phyloP scores from a whole-genome alignment of 2,113 vertebrate species.

The Neogobius melanostomus region DNA sequence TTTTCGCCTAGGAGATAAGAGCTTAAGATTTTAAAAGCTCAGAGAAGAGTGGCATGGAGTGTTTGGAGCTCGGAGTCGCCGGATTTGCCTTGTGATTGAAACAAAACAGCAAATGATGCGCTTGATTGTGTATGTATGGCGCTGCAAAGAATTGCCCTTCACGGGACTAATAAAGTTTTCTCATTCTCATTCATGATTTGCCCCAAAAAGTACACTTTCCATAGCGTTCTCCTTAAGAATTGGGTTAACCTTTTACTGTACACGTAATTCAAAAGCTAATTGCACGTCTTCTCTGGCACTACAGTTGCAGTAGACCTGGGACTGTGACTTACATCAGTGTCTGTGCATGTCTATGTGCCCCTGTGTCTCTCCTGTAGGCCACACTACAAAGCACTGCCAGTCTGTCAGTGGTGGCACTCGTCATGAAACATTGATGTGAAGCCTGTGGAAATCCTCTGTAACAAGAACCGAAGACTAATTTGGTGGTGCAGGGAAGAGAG shows the following conservation, averaged over 20 bases:
- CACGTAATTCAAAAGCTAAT: background rate
- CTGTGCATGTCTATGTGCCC: slow-evolving; percentile 44
- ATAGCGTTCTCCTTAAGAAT: too few relatives aligned
- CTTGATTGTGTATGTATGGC: too few relatives aligned
- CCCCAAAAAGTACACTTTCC: background rate
- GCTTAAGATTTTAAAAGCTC: too few relatives aligned
- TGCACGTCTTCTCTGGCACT: background rate
- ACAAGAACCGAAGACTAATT: slow-evolving; percentile 27
- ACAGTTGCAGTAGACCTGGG: background rate
- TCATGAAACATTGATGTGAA: slow-evolving; percentile 62
- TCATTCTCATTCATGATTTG: background rate
- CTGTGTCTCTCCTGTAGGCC: slow-evolving; percentile 41
- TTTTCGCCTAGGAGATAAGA: too few relatives aligned
- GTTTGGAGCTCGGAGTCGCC: too few relatives aligned
- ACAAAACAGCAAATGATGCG: too few relatives aligned
- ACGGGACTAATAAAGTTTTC: too few relatives aligned
- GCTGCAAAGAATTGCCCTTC: too few relatives aligned
- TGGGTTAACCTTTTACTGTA: background rate
- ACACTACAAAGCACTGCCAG: slow-evolving; percentile 44
- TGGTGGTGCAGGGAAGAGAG: slow-evolving; percentile 25
- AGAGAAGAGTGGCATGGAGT: too few relatives aligned
- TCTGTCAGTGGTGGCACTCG: slow-evolving; percentile 59
- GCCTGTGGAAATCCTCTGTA: slow-evolving; percentile 35
- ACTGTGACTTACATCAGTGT: background rate
- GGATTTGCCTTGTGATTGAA: too few relatives aligned